Conservation (phyloP, 1,140 invertebrate genomes). For the Leptoteleia sp. region DNA sequence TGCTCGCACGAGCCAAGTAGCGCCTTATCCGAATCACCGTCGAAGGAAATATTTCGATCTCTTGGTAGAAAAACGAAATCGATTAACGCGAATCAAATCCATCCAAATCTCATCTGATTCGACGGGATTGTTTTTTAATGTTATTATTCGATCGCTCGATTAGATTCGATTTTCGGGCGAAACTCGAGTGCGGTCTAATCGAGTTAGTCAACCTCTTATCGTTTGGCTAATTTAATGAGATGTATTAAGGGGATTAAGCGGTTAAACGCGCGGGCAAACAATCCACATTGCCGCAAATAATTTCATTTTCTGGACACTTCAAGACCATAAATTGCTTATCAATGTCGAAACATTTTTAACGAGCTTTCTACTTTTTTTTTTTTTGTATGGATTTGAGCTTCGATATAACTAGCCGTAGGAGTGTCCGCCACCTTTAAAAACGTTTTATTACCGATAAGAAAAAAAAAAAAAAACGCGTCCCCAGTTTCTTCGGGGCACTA, state of each 20-base stretch:
- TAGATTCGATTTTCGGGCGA: too few relatives aligned
- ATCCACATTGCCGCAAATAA: not conserved
- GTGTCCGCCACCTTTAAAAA: conserved; percentile 28
- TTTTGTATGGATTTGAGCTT: conserved; percentile 2
- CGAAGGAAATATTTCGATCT: too few relatives aligned
- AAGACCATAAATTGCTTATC: conserved; percentile 25
- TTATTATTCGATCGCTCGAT: too few relatives aligned
- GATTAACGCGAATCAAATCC: too few relatives aligned
- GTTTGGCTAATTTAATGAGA: conserved; percentile 23
- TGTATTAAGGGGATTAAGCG: not conserved
- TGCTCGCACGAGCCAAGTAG: too few relatives aligned
- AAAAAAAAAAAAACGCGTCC: conserved; percentile 21
- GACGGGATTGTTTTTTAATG: too few relatives aligned
- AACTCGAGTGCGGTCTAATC: too few relatives aligned
- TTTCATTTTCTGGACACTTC: conserved; percentile 6
- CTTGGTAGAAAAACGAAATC: too few relatives aligned
- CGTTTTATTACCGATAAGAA: conserved; percentile 52
- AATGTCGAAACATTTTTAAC: conserved; percentile 26
- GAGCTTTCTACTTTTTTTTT: conserved; percentile 14
- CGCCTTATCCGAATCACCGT: too few relatives aligned
- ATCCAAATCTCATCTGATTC: too few relatives aligned
- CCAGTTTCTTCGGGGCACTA: conserved; percentile 9
- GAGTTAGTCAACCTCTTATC: too few relatives aligned
- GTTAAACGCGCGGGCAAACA: not conserved
- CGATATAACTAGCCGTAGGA: not conserved